Evolutionary conservation across 1,140 invertebrate genomes (phyloP), one percentile per base, ranked within the genome.

Genomic region (Mamestra configurata): DNA sequence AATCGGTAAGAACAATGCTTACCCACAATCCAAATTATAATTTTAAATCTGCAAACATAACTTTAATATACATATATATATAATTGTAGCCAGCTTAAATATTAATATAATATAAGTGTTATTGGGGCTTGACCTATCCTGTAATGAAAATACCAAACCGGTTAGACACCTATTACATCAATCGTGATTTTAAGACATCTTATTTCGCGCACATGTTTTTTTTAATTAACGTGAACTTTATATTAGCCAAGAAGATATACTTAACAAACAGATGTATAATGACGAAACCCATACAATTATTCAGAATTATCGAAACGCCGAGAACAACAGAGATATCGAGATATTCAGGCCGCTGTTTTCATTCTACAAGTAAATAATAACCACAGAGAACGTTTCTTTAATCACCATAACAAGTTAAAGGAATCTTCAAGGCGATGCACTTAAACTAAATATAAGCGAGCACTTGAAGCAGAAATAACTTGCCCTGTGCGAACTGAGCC

Each of bases 381-480:
- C 22, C 11, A 13, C 27, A 57, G 53, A 4, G 22, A 11, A 55
- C 10, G 22, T 40, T 40, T 35, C 11, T 20, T 20, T 64, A 18
- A 18, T 31, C 57, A 35, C n/a, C 31, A 37, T 20, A 64, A 64
- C 61, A 49, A 49, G 11, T 22, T 22, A 27, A 46, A 49, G 22
- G 49, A 71, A 53, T 31, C 27, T 31, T 13, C 43, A 51, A 53
- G 43, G 24, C 68, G 68, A 71, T 71, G 46, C 46, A 71, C 46
- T 71, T 71, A 46, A 59, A 59, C 53, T 75, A 75, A 75, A 75
- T 75, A 75, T 75, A 75, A 59, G 53, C 22, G 18, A 13, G 37
- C 37, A 57, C 53, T 75, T 43, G 71, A 59, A 59, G 57, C 53
- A 75, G 8, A 59, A 75, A 75, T 75, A 75, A 24, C 68, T 71